phyloP scores from a whole-genome alignment of 2,888 invertebrate genomes.

The Mantis religiosa region DNA sequence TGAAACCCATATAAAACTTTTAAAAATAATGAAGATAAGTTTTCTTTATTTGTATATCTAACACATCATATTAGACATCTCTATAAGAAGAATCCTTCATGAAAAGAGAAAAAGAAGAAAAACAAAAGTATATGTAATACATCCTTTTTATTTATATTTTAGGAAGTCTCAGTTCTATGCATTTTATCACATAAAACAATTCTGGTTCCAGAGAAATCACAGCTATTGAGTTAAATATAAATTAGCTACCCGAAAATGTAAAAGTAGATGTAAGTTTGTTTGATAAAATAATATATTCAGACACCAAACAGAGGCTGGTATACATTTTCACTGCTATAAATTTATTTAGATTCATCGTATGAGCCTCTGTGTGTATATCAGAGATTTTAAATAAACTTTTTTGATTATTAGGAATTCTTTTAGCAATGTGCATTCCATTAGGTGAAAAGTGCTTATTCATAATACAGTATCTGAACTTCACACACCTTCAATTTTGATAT shows the following conservation, averaged over 20 bases:
- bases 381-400: not conserved
- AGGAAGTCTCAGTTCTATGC: not conserved
- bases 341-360: not conserved
- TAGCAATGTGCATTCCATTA: not conserved
- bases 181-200: not conserved
- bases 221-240: not conserved
- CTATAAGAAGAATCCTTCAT: not conserved
- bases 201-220: not conserved
- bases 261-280: not conserved
- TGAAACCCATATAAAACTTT: not conserved
- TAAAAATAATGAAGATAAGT: not conserved
- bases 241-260: not conserved
- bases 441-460: not conserved
- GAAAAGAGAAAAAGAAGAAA: not conserved
- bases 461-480: not conserved
- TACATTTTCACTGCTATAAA: not conserved
- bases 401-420: not conserved
- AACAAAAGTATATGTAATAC: not conserved
- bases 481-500: not conserved
- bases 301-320: not conserved
- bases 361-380: not conserved
- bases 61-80: not conserved
- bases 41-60: not conserved
- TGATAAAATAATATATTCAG: not conserved
- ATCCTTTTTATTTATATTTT: not conserved